phyloP scores from a whole-genome alignment of 2,113 vertebrate genomes.

The Microcebus tavaratra region DNA sequence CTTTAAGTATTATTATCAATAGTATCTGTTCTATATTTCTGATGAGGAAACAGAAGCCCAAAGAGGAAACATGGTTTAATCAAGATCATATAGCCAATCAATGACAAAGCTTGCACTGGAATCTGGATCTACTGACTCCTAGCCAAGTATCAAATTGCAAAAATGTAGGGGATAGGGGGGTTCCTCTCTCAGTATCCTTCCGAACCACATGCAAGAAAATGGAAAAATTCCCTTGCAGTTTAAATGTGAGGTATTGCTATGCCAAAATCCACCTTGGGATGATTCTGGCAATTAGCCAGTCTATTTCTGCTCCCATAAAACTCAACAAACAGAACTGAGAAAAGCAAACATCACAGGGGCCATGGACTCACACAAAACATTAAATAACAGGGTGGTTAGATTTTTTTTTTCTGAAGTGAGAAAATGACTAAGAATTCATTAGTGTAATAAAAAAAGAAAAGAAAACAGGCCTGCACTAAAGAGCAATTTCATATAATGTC shows the following conservation, averaged over 20 bases:
- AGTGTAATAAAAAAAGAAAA: slow-evolving; percentile 19
- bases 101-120: not conserved
- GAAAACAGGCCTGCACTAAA: not conserved
- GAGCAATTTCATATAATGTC: not conserved
- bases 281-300: not conserved
- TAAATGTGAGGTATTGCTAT: not conserved
- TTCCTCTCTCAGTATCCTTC: slow-evolving; percentile 1
- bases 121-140: not conserved
- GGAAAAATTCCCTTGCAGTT: not conserved
- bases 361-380: not conserved
- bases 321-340: slow-evolving; percentile 22
- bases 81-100: not conserved
- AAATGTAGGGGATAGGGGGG: not conserved
- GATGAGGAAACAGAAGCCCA: not conserved
- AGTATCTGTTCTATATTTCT: not conserved
- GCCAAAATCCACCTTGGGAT: not conserved
- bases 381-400: not conserved
- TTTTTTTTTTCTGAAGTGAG: not conserved
- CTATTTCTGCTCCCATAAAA: slow-evolving; percentile 46
- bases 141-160: not conserved
- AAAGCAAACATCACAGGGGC: slow-evolving; percentile 4
- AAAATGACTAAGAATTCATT: slow-evolving; percentile 46
- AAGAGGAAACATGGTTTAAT: not conserved
- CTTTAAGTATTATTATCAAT: not conserved
- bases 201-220: not conserved